Evolutionary conservation across 2,888 invertebrate genomes (phyloP).

Genomic region (Blera fallax): DNA sequence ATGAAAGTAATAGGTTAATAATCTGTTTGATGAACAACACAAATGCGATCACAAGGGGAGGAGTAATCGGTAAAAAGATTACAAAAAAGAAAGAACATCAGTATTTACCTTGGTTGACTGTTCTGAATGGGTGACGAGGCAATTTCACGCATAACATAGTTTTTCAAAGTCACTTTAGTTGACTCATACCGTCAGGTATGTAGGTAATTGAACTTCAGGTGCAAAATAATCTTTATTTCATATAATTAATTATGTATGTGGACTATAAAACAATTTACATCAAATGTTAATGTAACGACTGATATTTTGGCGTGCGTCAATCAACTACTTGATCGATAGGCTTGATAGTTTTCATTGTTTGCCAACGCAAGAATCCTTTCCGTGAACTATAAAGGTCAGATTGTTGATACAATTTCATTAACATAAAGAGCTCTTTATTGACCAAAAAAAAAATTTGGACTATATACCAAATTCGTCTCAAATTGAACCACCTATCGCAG

Average conservation of each 20-base stretch:
- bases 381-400: too few relatives aligned
- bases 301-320: neutral
- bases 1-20: constrained; percentile 14
- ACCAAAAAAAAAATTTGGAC: too few relatives aligned
- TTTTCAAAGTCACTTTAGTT: neutral
- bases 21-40: neutral
- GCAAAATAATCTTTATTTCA: neutral
- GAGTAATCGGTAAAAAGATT: neutral
- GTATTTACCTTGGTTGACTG: neutral
- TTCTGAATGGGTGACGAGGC: neutral
- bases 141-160: neutral
- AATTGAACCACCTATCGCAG: too few relatives aligned
- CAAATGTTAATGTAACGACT: neutral
- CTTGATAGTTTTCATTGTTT: too few relatives aligned
- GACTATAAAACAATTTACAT: neutral
- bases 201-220: neutral
- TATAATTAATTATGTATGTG: neutral
- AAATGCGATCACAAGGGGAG: neutral
- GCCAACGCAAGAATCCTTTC: too few relatives aligned
- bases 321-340: too few relatives aligned
- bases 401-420: too few relatives aligned
- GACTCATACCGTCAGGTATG: neutral
- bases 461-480: too few relatives aligned
- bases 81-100: neutral
- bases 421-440: too few relatives aligned